A percentile compares a stretch with the other conserved stretches of the same genome.
phyloP scores from a whole-genome alignment of 2,888 invertebrate genomes.

The Oligia strigilis region DNA sequence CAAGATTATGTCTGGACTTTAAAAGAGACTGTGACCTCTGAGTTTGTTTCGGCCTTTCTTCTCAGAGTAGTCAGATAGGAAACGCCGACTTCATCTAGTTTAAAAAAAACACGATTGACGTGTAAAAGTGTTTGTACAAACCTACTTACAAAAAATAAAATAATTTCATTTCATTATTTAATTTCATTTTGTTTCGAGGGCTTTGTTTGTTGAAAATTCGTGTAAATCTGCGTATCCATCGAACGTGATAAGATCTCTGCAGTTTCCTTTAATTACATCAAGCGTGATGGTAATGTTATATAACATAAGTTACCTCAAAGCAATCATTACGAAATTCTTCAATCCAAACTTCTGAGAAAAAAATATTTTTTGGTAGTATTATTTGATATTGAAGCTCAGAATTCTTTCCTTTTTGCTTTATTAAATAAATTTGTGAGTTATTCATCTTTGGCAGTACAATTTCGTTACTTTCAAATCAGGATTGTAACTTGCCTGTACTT shows the following conservation, averaged over 20 bases:
- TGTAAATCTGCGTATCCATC: neutral
- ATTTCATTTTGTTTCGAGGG: neutral
- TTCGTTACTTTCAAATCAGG: constrained; percentile 51
- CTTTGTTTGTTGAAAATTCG: neutral
- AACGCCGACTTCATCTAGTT: too few species aligned
- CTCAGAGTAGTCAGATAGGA: too few species aligned
- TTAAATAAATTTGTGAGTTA: constrained; percentile 51
- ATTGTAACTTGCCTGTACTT: constrained; percentile 4
- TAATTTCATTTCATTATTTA: too few species aligned
- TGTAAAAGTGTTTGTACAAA: too few species aligned
- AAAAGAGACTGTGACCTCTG: too few species aligned
- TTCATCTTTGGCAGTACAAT: constrained; percentile 45
- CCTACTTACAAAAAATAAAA: too few species aligned
- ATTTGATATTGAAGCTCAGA: constrained; percentile 39
- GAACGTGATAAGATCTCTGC: neutral
- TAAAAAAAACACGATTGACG: too few species aligned
- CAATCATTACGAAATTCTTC: constrained; percentile 24
- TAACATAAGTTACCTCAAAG: constrained; percentile 14
- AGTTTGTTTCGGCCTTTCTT: too few species aligned
- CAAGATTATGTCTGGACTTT: too few species aligned
- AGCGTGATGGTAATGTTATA: constrained; percentile 1
- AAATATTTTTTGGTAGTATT: constrained; percentile 39
- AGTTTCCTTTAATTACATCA: neutral
- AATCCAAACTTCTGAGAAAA: constrained; percentile 21
- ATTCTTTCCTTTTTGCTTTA: constrained; percentile 38